Evolutionary conservation across 2,888 invertebrate genomes (phyloP), one percentile per base, ranked within the genome.

Genomic region (Toxonevra muliebris): DNA sequence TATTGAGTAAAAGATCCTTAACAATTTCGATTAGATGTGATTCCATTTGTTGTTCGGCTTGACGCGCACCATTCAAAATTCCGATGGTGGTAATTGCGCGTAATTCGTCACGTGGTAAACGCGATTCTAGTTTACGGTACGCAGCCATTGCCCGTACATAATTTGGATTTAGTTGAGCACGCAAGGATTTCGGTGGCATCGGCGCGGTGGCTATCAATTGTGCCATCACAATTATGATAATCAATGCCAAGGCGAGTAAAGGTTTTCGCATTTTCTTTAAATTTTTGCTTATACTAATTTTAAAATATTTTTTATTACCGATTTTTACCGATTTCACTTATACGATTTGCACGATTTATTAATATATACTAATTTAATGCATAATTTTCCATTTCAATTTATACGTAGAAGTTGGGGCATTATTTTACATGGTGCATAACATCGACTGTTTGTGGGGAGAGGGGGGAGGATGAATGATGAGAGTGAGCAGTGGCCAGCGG

Each of bases 1-100:
- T 75, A 20, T 80, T 76, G 1, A 77, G 63, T 12, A 85, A 64
- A 3, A 85, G 69, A 68, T 83, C 82, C 20, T 76, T 74, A 1
- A 84, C 73, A 15, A 74, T 70, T 15, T 73, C 72, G 7, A 80
- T 77, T 59, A 85, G 63, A 63, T 84, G 77, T 48, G 79, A 70
- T 55, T 82, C 81, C 81, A 85, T 82, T 50, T 77, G 74, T 53
- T 81, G 73, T 68, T 85, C 83, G 0, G 80, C 79, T 67, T 80
- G 76, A 13, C 79, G 72, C 2, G 83, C 82, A 0, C 85, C 85
- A 57, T 84, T 80, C 0, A 85, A 67, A 19, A 85, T 69, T 0
- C 84, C 85, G 3, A 85, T 72, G 0, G 80, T 77, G 1, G 80
- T 81, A 8, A 85, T 65, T 0, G 79, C 78, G 17, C 77, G 76